Evolutionary conservation across 1,140 invertebrate genomes (phyloP), one percentile per base, ranked within the genome.

Genomic region (Plectrocnemia conspersa): DNA sequence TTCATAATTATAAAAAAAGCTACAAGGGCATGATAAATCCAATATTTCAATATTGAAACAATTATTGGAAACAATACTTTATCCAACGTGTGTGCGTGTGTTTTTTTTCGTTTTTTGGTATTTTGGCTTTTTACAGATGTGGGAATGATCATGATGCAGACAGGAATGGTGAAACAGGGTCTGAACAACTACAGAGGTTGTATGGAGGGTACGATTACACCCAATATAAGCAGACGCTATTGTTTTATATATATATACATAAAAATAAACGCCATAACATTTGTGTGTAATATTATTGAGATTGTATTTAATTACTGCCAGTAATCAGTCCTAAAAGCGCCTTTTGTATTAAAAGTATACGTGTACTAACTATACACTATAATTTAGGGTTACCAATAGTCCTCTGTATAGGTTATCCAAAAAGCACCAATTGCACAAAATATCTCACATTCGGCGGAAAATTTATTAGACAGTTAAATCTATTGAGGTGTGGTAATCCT

Each of bases 141-240:
- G 73, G 88, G 88, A 80, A 90, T 91, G 88, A 89, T 91, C 82
- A 88, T 91, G 88, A 89, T 90, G 87, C 87, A 91, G 84, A 83
- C 84, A 70, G 88, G 88, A 79, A 90, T 91, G 88, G 86, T 91
- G 81, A 89, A 88, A 81, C 82, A 86, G 78, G 82, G 80, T 73
- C 75, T 84, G 74, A 87, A 82, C 79, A 79, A 82, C 73, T 87
- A 84, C 80, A 82, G 83, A 79, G 83, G 77, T 81, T 82, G 78
- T 71, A 72, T 84, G 74, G 84, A 88, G 79, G 86, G 86, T 88
- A 88, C 80, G 85, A 70, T 25, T 46, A 46, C n/a, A 53, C 49
- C 54, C 33, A 45, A 61, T 57, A 46, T 61, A 44, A 61, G 48
- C 50, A 57, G 40, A 48, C 55, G 59, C 54, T 60, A n/a, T 59